These are phyloP conservation scores for Mellilla xanthometata DNA, from an alignment of 2,888 invertebrate species.

Conservation along the genomic window DNA sequence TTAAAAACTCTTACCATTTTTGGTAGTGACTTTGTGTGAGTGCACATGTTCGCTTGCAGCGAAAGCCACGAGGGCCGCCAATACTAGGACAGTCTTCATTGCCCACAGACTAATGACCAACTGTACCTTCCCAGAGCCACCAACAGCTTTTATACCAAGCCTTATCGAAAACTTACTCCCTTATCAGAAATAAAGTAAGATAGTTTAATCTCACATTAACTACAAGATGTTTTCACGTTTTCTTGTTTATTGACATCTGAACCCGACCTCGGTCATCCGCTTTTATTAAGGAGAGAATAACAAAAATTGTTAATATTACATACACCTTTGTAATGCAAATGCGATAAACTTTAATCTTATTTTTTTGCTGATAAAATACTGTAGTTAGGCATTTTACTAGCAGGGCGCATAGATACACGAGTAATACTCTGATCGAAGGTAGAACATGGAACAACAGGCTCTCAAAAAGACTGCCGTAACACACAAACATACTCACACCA, in stretches of 20 bases:
- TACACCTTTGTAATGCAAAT: too few relatives aligned
- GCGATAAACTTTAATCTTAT: too few relatives aligned
- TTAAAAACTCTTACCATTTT: constrained; percentile 46
- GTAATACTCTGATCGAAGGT: too few relatives aligned
- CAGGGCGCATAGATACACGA: too few relatives aligned
- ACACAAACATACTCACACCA: too few relatives aligned
- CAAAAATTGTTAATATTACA: too few relatives aligned
- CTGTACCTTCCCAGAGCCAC: constrained; percentile 43
- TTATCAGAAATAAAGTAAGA: neutral
- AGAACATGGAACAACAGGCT: too few relatives aligned
- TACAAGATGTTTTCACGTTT: constrained; percentile 13
- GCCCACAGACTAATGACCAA: constrained; percentile 52
- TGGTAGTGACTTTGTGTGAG: constrained; percentile 37
- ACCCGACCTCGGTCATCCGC: constrained; percentile 7
- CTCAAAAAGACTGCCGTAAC: too few relatives aligned
- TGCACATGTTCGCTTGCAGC: constrained; percentile 46
- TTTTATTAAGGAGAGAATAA: neutral
- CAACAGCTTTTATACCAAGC: constrained; percentile 36
- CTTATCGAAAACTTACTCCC: neutral
- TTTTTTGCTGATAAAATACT: too few relatives aligned
- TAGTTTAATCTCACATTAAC: neutral
- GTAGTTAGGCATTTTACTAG: too few relatives aligned
- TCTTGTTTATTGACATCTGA: constrained; percentile 5
- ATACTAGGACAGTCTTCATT: constrained; percentile 75
- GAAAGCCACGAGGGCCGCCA: constrained; percentile 64